phyloP scores from a whole-genome alignment of 2,888 invertebrate species.

The Ormia ochracea region DNA sequence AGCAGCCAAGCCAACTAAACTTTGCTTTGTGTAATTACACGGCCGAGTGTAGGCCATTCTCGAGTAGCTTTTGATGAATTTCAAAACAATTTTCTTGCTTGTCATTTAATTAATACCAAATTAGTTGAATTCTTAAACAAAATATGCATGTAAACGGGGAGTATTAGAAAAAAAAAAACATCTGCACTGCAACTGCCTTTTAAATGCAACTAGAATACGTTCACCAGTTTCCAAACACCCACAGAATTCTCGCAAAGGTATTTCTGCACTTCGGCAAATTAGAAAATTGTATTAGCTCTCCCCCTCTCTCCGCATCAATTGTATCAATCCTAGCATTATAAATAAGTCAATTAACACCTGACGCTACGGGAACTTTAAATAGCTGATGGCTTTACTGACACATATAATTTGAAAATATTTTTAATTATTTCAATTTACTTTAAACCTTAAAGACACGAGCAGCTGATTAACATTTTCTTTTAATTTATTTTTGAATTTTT shows the following conservation, averaged over 20 bases:
- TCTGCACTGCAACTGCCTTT: constrained; percentile 25
- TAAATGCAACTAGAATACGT: constrained; percentile 24
- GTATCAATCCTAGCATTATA: neutral
- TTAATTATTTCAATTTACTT: constrained; percentile 9
- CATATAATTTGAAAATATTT: neutral
- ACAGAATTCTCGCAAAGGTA: constrained; percentile 23
- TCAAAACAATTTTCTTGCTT: constrained; percentile 63
- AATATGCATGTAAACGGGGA: too few relatives aligned
- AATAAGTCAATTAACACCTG: neutral
- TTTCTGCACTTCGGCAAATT: neutral
- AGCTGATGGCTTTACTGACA: constrained; percentile 1
- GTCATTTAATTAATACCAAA: constrained; percentile 65
- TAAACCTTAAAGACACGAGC: neutral
- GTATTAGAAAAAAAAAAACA: neutral
- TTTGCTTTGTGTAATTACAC: constrained; percentile 55
- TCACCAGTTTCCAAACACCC: constrained; percentile 25
- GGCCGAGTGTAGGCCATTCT: constrained; percentile 46
- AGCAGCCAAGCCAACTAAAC: neutral
- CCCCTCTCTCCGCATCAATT: neutral
- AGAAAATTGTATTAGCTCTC: too few relatives aligned
- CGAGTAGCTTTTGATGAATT: constrained; percentile 25
- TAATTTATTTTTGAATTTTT: neutral
- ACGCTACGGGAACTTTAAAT: neutral
- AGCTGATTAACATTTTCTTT: constrained; percentile 4
- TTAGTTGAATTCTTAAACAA: constrained; percentile 57